phyloP scores from a whole-genome alignment of 2,113 vertebrate genomes.

The Forbesichthys agassizii region DNA sequence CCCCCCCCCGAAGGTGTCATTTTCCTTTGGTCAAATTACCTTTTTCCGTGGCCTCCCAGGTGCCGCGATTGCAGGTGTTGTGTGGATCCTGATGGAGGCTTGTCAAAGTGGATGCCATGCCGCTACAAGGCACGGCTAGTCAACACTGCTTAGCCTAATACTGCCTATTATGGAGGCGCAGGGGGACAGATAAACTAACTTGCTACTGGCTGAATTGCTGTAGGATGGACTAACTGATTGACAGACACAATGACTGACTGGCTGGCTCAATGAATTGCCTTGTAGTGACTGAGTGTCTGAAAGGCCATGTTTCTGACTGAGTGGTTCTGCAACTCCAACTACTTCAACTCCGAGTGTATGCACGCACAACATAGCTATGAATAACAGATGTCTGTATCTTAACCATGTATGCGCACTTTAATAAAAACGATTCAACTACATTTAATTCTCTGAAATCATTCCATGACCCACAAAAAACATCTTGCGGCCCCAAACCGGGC shows the following conservation, averaged over 20 bases:
- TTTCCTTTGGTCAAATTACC: slow-evolving; percentile 80
- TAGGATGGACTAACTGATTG: slow-evolving; percentile 14
- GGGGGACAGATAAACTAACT: slow-evolving; percentile 46
- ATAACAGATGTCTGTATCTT: no score
- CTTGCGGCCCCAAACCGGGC: no score
- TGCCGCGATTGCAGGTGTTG: slow-evolving; percentile 71
- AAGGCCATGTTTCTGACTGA: neutral
- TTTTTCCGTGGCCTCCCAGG: slow-evolving; percentile 72
- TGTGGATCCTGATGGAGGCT: slow-evolving; percentile 79
- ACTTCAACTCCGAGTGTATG: no score
- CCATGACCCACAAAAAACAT: no score
- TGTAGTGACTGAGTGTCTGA: neutral
- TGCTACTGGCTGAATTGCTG: slow-evolving; percentile 13
- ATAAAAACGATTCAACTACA: no score
- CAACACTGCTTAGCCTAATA: slow-evolving; percentile 65
- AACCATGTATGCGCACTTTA: no score
- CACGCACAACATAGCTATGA: no score
- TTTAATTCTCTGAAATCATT: no score
- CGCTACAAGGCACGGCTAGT: slow-evolving; percentile 46
- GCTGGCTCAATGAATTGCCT: neutral
- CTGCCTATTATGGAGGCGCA: slow-evolving; percentile 52
- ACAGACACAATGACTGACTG: neutral
- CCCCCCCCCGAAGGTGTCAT: slow-evolving; percentile 62
- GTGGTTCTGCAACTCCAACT: no score
- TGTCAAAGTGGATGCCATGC: slow-evolving; percentile 61